phyloP scores from a whole-genome alignment of 1,140 invertebrate species.

The Heliothis subflexa region DNA sequence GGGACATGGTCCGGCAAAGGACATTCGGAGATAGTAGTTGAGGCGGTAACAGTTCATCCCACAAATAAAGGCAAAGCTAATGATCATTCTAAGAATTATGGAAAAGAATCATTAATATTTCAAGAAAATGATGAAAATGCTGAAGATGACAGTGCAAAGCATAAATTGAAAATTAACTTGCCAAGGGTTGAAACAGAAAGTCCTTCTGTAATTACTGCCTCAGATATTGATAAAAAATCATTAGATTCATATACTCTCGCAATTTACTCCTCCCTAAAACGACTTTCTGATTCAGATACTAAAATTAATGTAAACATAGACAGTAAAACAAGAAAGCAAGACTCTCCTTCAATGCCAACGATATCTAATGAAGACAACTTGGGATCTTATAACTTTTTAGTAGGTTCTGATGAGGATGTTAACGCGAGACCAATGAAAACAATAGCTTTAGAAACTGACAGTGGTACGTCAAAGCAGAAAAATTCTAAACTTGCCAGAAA shows the following conservation, averaged over 20 bases:
- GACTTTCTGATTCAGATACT: constrained; percentile 51
- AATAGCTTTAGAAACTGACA: not conserved
- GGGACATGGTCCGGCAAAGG: constrained; percentile 46
- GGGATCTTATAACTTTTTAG: not conserved
- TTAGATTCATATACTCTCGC: constrained; percentile 60
- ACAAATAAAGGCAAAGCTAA: constrained; percentile 6
- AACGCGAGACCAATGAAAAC: not conserved
- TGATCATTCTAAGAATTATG: constrained; percentile 17
- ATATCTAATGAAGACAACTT: constrained; percentile 39
- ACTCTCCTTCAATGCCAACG: constrained; percentile 44
- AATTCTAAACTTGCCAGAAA: constrained; percentile 2
- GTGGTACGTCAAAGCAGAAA: not conserved
- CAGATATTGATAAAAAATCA: constrained; percentile 64
- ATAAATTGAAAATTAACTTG: constrained; percentile 66
- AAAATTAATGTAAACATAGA: constrained; percentile 41
- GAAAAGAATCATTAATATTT: constrained; percentile 14
- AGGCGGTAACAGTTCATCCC: constrained; percentile 19
- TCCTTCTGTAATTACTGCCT: constrained; percentile 55
- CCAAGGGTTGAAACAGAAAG: constrained; percentile 60
- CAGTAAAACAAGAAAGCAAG: constrained; percentile 19
- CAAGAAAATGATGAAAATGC: constrained; percentile 42
- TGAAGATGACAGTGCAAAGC: constrained; percentile 59
- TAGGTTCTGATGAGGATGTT: not conserved
- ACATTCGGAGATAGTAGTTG: constrained; percentile 38
- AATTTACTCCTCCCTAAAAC: constrained; percentile 54